These are phyloP conservation scores for Aethes cnicana DNA, from an alignment of 2,888 invertebrate genomes.

Conservation along the genomic window DNA sequence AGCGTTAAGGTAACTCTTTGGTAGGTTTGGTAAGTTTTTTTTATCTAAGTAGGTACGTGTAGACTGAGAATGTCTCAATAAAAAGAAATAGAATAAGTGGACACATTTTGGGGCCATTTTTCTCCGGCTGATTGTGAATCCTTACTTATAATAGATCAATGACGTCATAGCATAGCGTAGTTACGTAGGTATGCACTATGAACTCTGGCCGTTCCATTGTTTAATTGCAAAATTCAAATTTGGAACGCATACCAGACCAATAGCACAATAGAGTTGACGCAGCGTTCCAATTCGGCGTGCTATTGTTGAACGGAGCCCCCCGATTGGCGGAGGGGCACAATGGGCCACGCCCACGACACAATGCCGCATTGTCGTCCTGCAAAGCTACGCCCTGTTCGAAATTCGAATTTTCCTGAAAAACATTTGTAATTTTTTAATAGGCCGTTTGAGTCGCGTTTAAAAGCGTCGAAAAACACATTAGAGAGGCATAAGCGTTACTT, in stretches of 20 bases:
- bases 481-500: conserved; percentile 27
- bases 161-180: too few species aligned
- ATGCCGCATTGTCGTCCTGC: conserved; percentile 74
- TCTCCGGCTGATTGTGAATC: too few species aligned
- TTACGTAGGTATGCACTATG: too few species aligned
- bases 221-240: conserved; percentile 45
- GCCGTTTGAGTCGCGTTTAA: conserved; percentile 23
- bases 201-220: conserved; percentile 40
- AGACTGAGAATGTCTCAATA: too few species aligned
- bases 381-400: conserved; percentile 58
- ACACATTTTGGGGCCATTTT: too few species aligned
- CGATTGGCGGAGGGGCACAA: conserved; percentile 74
- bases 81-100: too few species aligned
- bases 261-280: conserved; percentile 71
- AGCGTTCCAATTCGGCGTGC: conserved; percentile 77
- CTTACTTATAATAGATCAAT: too few species aligned
- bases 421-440: conserved; percentile 5
- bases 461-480: conserved; percentile 26
- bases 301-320: conserved; percentile 69
- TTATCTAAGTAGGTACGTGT: too few species aligned
- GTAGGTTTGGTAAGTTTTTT: too few species aligned
- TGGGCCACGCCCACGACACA: conserved; percentile 77
- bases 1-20: too few species aligned
- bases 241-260: conserved; percentile 57
- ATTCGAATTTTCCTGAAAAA: conserved; percentile 27